These are phyloP conservation scores for Yponomeuta evonymella DNA, from an alignment of 2,888 invertebrate genomes.

Conservation along the genomic window DNA sequence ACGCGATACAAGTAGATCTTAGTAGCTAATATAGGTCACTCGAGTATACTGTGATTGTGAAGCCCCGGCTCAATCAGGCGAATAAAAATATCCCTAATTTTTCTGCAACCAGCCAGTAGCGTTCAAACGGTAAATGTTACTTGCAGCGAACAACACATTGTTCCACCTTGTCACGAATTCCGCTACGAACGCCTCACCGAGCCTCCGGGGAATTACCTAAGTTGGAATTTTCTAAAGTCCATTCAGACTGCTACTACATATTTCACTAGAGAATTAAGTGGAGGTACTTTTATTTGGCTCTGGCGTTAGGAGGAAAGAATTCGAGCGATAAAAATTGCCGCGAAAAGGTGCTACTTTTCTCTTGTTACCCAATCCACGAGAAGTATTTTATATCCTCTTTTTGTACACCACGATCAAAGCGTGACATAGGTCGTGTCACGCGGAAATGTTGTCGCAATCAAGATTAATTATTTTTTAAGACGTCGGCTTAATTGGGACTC, in stretches of 20 bases:
- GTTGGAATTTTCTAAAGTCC: neutral
- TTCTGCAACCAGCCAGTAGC: neutral
- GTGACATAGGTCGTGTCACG: neutral
- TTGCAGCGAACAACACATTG: neutral
- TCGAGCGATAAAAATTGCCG: neutral
- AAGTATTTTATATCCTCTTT: neutral
- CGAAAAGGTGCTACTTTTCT: neutral
- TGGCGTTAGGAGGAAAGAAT: too few species aligned
- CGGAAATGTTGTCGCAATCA: slow-evolving; percentile 7
- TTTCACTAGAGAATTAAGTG: neutral
- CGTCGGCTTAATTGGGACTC: neutral
- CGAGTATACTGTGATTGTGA: too few species aligned
- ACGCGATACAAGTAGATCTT: too few species aligned
- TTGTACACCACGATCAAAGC: neutral
- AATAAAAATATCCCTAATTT: too few species aligned
- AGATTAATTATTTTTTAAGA: slow-evolving; percentile 13
- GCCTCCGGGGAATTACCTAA: neutral
- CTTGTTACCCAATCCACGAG: neutral
- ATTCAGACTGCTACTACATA: neutral
- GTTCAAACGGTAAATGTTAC: neutral
- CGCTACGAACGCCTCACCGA: neutral
- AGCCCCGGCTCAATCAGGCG: too few species aligned
- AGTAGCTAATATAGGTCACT: too few species aligned
- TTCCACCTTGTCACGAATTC: neutral
- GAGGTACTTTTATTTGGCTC: neutral